phyloP scores from a whole-genome alignment of 2,113 vertebrate genomes.

The Ceuthmochares aereus region DNA sequence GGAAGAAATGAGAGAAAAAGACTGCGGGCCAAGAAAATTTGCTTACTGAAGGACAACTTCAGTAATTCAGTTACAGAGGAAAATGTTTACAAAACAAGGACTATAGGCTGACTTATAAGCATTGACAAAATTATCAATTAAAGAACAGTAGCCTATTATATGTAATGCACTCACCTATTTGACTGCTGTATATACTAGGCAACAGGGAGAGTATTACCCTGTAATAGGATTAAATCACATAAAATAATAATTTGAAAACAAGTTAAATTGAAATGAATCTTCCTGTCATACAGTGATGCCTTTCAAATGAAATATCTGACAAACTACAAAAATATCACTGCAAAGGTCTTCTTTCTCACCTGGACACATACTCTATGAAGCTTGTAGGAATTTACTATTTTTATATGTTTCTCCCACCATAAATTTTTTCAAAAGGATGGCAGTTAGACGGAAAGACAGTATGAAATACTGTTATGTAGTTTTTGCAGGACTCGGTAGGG shows the following conservation, averaged over 20 bases:
- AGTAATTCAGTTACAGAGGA: not conserved
- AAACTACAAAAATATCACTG: not conserved
- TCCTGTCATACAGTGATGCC: not conserved
- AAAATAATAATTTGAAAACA: not conserved
- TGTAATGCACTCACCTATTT: not conserved
- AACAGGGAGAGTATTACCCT: not conserved
- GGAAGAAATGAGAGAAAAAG: not conserved
- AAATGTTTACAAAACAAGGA: not conserved
- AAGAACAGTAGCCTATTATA: not conserved
- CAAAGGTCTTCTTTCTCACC: not conserved
- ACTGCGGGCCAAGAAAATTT: not conserved
- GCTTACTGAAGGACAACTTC: not conserved
- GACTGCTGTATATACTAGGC: not conserved
- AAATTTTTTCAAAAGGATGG: not conserved
- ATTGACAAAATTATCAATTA: not conserved
- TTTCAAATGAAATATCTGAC: not conserved
- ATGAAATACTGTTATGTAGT: not conserved
- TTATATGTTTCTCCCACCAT: not conserved
- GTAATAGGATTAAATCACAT: not conserved
- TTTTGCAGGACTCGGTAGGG: not conserved
- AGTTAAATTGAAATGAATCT: not conserved
- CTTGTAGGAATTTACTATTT: not conserved
- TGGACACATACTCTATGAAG: not conserved
- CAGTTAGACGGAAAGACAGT: not conserved
- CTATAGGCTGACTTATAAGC: not conserved